Base-by-base conservation (phyloP, 2,888 invertebrate genomes). In the Ditula angustiorana region DNA sequence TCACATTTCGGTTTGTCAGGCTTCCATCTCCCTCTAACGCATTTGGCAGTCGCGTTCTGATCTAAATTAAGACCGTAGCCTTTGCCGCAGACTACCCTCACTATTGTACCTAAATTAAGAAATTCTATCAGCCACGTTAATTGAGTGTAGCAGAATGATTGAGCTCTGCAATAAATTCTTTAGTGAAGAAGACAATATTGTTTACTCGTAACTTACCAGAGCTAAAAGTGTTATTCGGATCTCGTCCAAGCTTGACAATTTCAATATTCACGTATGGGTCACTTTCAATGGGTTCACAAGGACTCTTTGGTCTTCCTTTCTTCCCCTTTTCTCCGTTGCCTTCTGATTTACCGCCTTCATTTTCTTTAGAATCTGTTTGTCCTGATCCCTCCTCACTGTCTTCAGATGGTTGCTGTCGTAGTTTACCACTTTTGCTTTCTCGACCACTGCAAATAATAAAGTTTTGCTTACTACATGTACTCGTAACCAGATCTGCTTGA, bases 1-100 rank as follows among this genome's bases (percentile, higher is more conserved):
- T 95, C 93, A 83, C 98, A 98, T 74, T 94, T 94, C 0, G 98
- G 98, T 73, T 95, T 95, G 67, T 95, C 94, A 0, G 97, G 97
- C 75, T 95, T 96, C 98, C 98, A 98, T 70, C 96, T 94, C 0
- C 98, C 98, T 68, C 96, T 94, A 2, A 96, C 95, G 81, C 98
- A 98, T 76, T 95, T 95, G 0, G 96, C 96, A 0, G 97, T 97
- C 2, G 94, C 94, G 78, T 97, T 97, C 59, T 93, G 93, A 61
- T 95, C 95, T 67, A 97, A 90, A 80, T 97, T 97, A 2, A 96
- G 87, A 10, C 95, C 95, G 76, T 96, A 97, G 2, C 97, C 97
- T 70, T 95, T 95, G 0, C 95, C 95, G 80, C 97, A 97, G 0
- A 95, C 95, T 35, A 97, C 94, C 72, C 95, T 94, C 0, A 97